Base-by-base conservation (phyloP, 2,797 vertebrate genomes). In the Eutrigla gurnardus region DNA sequence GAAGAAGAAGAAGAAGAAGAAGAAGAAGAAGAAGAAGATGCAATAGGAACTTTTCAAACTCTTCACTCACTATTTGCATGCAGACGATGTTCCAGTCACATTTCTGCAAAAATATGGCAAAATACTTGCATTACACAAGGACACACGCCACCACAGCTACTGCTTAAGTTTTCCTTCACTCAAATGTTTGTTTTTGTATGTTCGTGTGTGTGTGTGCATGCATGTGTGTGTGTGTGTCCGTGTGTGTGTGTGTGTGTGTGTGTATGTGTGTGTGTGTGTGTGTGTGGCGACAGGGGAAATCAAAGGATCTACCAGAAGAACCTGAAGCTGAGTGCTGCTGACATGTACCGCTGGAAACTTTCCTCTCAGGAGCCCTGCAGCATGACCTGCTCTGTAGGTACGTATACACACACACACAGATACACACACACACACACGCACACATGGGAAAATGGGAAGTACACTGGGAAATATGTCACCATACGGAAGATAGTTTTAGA, bases 291-390 rank as follows among this genome's bases (percentile, higher is more conserved):
- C 94, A 98, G 97, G 92, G 96, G 93, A 87, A 96, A 97, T 90
- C 95, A 96, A 86, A 97, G 96, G 87, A 86, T 96, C 74, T 86
- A 95, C 37, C 96, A 95, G 88, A 98, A 98, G 93, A 96, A 96
- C 86, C 95, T 95, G 84, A 97, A 96, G 50, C 91, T 97, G 91
- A 99, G 97, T 74, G 89, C 97, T 0, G 97, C 98, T 2, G 98
- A 99, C 91, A 97, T 99, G 97, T 99, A 99, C 91, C 96, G 98
- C 77, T 99, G 98, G 98, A 99, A 99, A 77, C 94, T 99, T 10
- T 99, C 97, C 3, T 97, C 97, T 25, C 98, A 99, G 4, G 98
- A 98, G 92, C 98, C 98, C 65, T 99, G 98, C 94, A 99, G 97
- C 73, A 96, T 97, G 91, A 99, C 98, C 55, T 99, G 98, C 81